These are phyloP conservation scores for Ectobius pallidus DNA, from an alignment of 2,888 invertebrate genomes.

Conservation along the genomic window DNA sequence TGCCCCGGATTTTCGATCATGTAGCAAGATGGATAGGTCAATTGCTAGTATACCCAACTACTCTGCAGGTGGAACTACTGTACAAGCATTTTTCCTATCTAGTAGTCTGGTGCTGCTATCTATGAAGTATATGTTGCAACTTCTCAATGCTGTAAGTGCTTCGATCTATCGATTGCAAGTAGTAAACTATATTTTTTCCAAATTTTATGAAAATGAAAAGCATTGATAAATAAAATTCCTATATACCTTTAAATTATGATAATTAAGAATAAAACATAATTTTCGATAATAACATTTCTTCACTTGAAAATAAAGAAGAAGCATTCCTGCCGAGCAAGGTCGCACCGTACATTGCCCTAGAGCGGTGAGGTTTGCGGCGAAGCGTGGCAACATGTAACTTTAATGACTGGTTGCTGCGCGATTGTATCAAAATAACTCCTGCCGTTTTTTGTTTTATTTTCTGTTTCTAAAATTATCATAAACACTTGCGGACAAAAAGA, in stretches of 20 bases:
- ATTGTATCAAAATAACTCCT: conserved; percentile 8
- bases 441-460: too few species aligned
- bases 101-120: not conserved
- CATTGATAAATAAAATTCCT: too few species aligned
- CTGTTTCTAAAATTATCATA: not conserved
- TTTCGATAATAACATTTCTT: not conserved
- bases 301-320: not conserved
- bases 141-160: too few species aligned
- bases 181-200: too few species aligned
- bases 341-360: not conserved
- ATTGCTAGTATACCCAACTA: conserved; percentile 45
- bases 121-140: too few species aligned
- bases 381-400: not conserved
- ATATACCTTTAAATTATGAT: too few species aligned
- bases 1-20: conserved; percentile 48
- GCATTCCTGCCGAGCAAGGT: not conserved
- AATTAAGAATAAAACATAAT: too few species aligned
- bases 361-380: not conserved
- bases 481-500: not conserved
- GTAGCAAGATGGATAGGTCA: conserved; percentile 48
- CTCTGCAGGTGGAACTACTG: not conserved
- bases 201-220: too few species aligned
- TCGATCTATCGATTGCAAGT: too few species aligned
- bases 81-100: not conserved
- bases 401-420: not conserved